Evolutionary conservation across 2,888 invertebrate species (phyloP).

Genomic region (Cryptocephalus primarius): DNA sequence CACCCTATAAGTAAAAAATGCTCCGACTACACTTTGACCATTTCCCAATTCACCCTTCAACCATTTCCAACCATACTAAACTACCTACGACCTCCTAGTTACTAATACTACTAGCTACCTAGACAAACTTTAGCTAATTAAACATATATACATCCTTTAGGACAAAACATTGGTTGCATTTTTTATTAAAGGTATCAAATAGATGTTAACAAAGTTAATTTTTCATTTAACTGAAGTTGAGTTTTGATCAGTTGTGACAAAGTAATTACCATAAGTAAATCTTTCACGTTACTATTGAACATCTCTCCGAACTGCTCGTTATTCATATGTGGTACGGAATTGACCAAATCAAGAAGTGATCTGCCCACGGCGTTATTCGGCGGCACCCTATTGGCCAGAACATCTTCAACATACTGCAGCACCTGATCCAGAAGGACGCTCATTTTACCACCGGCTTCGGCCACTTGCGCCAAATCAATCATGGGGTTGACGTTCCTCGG

Average conservation of each 20-base stretch:
- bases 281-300: constrained; percentile 94
- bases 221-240: constrained; percentile 93
- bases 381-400: constrained; percentile 64
- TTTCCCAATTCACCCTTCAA: too few species aligned
- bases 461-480: constrained; percentile 66
- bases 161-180: not conserved
- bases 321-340: constrained; percentile 84
- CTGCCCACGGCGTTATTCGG: constrained; percentile 85
- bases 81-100: too few species aligned
- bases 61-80: too few species aligned
- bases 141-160: not conserved
- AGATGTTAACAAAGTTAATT: constrained; percentile 76
- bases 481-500: constrained; percentile 36
- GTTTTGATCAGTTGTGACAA: constrained; percentile 93
- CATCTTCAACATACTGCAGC: constrained; percentile 83
- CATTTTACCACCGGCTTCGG: constrained; percentile 73
- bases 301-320: constrained; percentile 86
- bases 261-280: constrained; percentile 94
- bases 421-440: constrained; percentile 67
- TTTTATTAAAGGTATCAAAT: constrained; percentile 20
- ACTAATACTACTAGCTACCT: too few species aligned
- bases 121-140: too few species aligned
- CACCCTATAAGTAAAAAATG: too few species aligned
- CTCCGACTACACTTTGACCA: too few species aligned
- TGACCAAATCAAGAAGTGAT: constrained; percentile 78